Base-by-base conservation (phyloP, 2,888 invertebrate genomes). In the Himalopsyche kuldschensis region DNA sequence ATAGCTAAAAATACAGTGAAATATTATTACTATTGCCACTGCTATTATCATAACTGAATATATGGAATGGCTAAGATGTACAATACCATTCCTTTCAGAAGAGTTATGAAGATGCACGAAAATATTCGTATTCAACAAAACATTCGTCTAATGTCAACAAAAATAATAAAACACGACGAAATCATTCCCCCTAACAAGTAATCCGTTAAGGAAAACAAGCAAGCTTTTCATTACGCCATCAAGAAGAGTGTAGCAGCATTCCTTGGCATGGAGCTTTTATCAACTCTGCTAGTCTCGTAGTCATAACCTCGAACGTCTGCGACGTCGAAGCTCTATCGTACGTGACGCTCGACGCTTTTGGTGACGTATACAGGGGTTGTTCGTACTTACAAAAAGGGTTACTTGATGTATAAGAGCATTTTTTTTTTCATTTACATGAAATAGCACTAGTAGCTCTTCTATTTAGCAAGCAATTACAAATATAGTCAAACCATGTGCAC, bases 261-360 rank as follows among this genome's bases (percentile, higher is more conserved):
- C 85, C 69, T 82, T 48, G 76, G 35, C 35, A 32, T 47, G 75
- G 76, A 80, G 81, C 83, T 82, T 82, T 85, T 84, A 85, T 85
- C 85, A 84, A 85, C 84, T 84, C 77, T 41, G 35, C 30, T 80
- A 75, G 32, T 35, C 82, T 78, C 80, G 80, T 41, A 81, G 79
- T 83, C 85, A 85, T 85, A 85, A 85, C 84, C 82, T 75, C 78
- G 80, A 84, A 82, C 80, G 85, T 84, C 80, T 85, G 84, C 78
- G 82, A 85, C 76, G 81, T 79, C 78, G 82, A 85, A 47, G 81
- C 81, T 76, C 31, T 76, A 48, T 80, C 75, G 85, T 83, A 86
- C 85, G 85, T 86, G 85, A 84, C 85, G 82, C 79, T 63, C 81
- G 32, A 81, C 82, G n/a, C 79, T 47, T 27, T 30, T 69, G 69